Evolutionary conservation across 2,113 vertebrate genomes (phyloP).

Genomic region (Ceratotherium simum): DNA sequence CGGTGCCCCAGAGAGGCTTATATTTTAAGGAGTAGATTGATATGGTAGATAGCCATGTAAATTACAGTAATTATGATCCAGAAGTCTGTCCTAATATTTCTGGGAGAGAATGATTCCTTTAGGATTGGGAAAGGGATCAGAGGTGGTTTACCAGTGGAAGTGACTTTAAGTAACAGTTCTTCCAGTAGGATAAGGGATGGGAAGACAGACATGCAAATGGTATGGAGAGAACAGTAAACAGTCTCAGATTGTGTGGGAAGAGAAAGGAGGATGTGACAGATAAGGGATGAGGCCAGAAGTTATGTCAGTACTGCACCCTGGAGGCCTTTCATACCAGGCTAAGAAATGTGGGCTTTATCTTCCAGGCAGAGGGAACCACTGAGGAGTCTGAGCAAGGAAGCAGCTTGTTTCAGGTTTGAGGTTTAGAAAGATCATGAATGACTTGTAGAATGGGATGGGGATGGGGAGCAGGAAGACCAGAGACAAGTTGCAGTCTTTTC

Average conservation of each 20-base stretch:
- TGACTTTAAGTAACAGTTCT: background rate
- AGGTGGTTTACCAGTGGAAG: background rate
- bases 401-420: background rate
- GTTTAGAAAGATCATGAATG: constrained; percentile 2
- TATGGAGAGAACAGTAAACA: background rate
- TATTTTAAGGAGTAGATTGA: background rate
- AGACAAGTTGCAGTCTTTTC: background rate
- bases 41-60: background rate
- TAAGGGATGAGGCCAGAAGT: background rate
- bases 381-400: background rate
- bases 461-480: background rate
- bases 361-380: background rate
- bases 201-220: background rate
- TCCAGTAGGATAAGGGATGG: background rate
- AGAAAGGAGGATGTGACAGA: background rate
- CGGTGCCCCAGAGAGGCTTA: background rate
- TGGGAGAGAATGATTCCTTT: background rate
- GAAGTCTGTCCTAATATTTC: background rate
- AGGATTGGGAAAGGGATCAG: background rate
- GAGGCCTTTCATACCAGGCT: background rate
- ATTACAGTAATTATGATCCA: background rate
- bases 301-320: background rate
- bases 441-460: background rate
- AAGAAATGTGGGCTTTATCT: background rate
- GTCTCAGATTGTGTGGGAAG: background rate